These are phyloP conservation scores for Orchestia grillus DNA, from an alignment of 1,140 invertebrate genomes.

Conservation along the genomic window DNA sequence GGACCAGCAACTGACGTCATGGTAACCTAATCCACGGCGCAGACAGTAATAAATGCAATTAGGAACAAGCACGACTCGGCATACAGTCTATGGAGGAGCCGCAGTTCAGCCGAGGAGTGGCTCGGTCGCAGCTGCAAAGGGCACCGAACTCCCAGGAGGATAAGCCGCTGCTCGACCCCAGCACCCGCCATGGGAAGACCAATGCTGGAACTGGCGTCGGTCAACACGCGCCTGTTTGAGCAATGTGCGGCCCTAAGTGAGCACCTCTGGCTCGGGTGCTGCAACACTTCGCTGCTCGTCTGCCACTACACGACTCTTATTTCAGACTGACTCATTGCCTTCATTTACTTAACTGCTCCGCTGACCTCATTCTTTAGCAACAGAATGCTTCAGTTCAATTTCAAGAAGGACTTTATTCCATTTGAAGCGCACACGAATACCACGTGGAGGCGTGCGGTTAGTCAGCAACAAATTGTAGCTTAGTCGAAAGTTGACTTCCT, in stretches of 20 bases:
- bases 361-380: background rate
- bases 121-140: background rate
- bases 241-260: background rate
- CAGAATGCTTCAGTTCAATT: background rate
- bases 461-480: background rate
- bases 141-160: background rate
- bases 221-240: constrained; percentile 19
- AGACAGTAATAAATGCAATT: background rate
- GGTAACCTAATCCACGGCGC: background rate
- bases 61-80: background rate
- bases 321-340: background rate
- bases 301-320: background rate
- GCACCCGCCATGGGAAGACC: background rate
- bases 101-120: constrained; percentile 3
- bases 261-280: background rate
- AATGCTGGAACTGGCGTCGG: background rate
- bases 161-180: constrained; percentile 22
- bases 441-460: background rate
- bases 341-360: constrained; percentile 5
- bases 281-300: background rate
- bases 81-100: background rate
- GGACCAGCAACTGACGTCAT: background rate
- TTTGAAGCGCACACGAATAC: background rate
- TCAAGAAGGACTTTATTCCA: background rate
- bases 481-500: no score